A percentile compares a stretch with the other conserved stretches of the same genome.
phyloP scores from a whole-genome alignment of 2,797 vertebrate genomes.

The Melopsittacus undulatus region DNA sequence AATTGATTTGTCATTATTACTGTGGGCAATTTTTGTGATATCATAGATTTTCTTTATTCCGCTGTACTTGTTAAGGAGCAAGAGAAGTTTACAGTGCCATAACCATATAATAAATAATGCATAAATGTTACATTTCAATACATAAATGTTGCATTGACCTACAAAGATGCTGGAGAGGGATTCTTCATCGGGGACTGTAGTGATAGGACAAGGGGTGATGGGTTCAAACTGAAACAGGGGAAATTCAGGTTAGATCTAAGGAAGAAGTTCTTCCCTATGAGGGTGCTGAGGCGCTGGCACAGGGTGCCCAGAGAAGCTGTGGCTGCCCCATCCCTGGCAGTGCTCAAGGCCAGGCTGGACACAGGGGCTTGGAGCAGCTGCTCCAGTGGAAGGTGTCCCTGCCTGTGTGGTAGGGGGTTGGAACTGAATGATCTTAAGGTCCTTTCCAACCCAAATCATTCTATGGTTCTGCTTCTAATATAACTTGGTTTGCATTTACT shows the following conservation, averaged over 20 bases:
- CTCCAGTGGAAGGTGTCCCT: no score
- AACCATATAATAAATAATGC: background rate
- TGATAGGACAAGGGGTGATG: background rate
- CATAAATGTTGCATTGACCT: background rate
- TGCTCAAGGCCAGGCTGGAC: no score
- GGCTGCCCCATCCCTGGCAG: no score
- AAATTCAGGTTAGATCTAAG: background rate
- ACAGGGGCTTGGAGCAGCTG: no score
- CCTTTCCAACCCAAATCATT: background rate
- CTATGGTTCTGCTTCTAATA: background rate
- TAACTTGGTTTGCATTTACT: slow-evolving; percentile 20
- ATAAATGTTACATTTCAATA: background rate
- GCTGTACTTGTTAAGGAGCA: background rate
- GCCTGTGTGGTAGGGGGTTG: no score
- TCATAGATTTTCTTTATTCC: background rate
- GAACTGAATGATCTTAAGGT: background rate
- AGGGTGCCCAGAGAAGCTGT: no score
- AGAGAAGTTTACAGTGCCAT: background rate
- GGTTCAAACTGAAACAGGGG: background rate
- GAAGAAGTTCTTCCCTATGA: no score
- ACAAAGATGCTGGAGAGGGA: background rate
- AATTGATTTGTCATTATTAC: background rate
- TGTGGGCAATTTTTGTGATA: background rate
- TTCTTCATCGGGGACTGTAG: background rate
- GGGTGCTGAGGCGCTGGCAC: no score